These are phyloP conservation scores for Eilema sororculum DNA, from an alignment of 2,888 invertebrate species.

Conservation along the genomic window DNA sequence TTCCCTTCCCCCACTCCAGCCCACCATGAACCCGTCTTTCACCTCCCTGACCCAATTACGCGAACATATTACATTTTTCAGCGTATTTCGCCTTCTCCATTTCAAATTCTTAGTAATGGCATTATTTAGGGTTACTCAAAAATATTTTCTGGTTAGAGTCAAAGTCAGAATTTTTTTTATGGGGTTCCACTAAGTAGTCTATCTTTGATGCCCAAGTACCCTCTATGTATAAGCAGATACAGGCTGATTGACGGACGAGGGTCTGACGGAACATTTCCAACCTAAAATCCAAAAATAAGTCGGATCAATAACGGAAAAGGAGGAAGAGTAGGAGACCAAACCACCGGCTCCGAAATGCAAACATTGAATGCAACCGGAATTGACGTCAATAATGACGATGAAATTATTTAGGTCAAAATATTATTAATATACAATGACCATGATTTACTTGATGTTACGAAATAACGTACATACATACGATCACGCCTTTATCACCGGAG, in stretches of 20 bases:
- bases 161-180: background rate
- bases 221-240: background rate
- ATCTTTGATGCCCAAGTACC: background rate
- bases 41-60: conserved; percentile 81
- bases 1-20: conserved; percentile 56
- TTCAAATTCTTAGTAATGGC: background rate
- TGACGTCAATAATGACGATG: background rate
- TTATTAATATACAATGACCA: conserved; percentile 31
- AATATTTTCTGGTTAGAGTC: background rate
- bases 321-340: background rate
- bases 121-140: background rate
- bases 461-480: too few species aligned
- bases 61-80: conserved; percentile 58
- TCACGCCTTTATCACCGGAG: too few species aligned
- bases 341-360: too few species aligned
- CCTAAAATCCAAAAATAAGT: background rate
- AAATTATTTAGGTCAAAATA: background rate
- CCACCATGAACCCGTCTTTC: conserved; percentile 70
- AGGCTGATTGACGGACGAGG: background rate
- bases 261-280: background rate
- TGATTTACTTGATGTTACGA: too few species aligned
- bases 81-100: conserved; percentile 23
- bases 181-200: too few species aligned
- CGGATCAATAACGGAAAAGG: background rate
- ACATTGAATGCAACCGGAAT: too few species aligned